Base-by-base conservation (phyloP, 1,140 invertebrate genomes). In the Polypedilum vanderplanki region DNA sequence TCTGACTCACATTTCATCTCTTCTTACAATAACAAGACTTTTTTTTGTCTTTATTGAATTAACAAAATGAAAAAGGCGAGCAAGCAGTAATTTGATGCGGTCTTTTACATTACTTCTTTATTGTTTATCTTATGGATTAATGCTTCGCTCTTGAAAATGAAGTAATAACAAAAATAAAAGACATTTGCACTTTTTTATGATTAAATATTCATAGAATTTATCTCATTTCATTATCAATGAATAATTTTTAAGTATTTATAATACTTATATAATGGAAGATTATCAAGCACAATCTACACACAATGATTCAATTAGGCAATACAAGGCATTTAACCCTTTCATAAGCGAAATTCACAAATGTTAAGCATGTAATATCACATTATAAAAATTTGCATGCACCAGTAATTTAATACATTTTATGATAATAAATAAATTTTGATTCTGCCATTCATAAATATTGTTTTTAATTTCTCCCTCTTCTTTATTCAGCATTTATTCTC, bases 1-100 rank as follows among this genome's bases (percentile, higher is more conserved):
- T 70, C 65, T 18, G n/a, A 22, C 65, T 70, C 65, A 70, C 65
- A 70, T 70, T 70, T 70, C 65, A 70, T 20, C 17, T 70, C 65
- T 70, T 22, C 9, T 57, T 57, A 57, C 46, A 22, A 5, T 20
- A 18, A 10, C n/a, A n/a, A 8, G 7, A 10, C 17, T 67, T 70
- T 20, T 70, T 70, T 70, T 70, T 70, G 65, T 70, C 18, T 18
- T 70, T 70, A 22, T 22, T 70, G 17, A 9, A 20, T 18, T 70
- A 70, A 57, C 17, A 70, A 70, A 70, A n/a, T n/a, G n/a, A n/a
- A 33, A 46, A 57, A 57, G 46, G 9, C 46, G n/a, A 4, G 12
- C 46, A 57, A 4, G 12, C 46, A 20, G 65, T 70, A 70, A 70
- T 70, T 70, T 22, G 65, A 70, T 70, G 17, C 20, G 65, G 65